Percentiles rank a stretch among this genome's conserved stretches.
Conservation (phyloP, 2,888 invertebrate genomes). For the Lymantria dispar region DNA sequence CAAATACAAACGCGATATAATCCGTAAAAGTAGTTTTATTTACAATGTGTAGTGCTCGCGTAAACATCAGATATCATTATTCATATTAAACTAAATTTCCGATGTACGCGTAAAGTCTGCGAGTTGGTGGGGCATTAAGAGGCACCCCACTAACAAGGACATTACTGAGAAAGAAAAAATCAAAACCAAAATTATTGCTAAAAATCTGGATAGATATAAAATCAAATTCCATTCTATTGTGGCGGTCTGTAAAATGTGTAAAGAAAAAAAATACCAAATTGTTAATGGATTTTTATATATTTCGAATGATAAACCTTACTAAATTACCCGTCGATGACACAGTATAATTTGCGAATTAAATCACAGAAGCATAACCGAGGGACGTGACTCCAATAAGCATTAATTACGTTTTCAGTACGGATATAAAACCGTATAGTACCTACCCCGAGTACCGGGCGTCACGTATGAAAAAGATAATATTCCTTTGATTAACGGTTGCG, state of each 20-base stretch:
- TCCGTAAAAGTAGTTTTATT: too few species aligned
- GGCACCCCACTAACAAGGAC: too few species aligned
- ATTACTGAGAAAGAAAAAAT: too few species aligned
- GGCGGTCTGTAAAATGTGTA: neutral
- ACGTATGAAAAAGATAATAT: constrained; percentile 45
- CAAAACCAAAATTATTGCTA: too few species aligned
- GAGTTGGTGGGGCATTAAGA: too few species aligned
- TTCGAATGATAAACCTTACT: neutral
- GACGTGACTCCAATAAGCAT: constrained; percentile 49
- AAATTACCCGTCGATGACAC: constrained; percentile 10
- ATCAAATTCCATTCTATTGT: neutral
- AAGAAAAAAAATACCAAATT: too few species aligned
- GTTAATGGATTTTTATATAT: neutral
- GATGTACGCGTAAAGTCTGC: too few species aligned
- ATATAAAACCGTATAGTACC: constrained; percentile 28
- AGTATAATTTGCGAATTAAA: constrained; percentile 27
- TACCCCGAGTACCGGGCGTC: constrained; percentile 28
- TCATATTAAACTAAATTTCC: too few species aligned
- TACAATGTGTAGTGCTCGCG: too few species aligned
- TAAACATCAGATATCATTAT: too few species aligned
- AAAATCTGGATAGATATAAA: too few species aligned
- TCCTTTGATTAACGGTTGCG: constrained; percentile 41
- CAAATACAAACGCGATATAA: too few species aligned
- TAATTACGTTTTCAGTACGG: constrained; percentile 47
- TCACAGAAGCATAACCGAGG: constrained; percentile 14